Conservation (phyloP, 1,140 invertebrate species). For the Drosophila santomea region DNA sequence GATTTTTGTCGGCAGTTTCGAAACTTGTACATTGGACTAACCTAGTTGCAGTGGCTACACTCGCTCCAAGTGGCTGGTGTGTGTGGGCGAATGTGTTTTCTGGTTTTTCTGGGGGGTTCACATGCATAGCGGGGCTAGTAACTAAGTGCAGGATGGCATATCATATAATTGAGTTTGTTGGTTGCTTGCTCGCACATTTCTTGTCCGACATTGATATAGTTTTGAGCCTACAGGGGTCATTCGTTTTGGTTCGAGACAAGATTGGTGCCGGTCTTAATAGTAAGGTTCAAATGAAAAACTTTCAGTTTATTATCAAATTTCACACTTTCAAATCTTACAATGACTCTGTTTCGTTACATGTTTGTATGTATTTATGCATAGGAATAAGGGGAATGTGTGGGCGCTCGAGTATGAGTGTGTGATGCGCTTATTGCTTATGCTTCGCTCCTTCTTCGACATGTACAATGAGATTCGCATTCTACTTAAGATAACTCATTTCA, state of each 20-base stretch:
- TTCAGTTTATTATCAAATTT: conserved; percentile 75
- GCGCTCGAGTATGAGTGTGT: conserved; percentile 39
- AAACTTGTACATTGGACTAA: conserved; percentile 24
- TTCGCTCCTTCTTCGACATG: conserved; percentile 45
- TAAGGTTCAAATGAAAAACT: conserved; percentile 71
- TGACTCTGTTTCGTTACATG: conserved; percentile 63
- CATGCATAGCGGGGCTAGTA: conserved; percentile 72
- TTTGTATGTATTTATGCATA: conserved; percentile 31
- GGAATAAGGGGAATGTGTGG: conserved; percentile 28
- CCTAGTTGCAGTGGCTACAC: conserved; percentile 40
- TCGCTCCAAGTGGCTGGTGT: conserved; percentile 18
- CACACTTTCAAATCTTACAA: conserved; percentile 66
- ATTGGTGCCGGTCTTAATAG: conserved; percentile 50
- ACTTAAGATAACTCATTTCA: conserved; percentile 64
- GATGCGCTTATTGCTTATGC: conserved; percentile 44
- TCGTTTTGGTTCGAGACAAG: conserved; percentile 37
- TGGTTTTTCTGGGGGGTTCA: conserved; percentile 24
- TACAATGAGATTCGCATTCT: conserved; percentile 73
- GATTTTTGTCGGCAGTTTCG: conserved; percentile 49
- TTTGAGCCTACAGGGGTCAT: conserved; percentile 51
- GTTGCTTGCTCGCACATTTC: conserved; percentile 12
- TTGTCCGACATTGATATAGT: conserved; percentile 52
- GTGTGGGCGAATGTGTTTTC: conserved; percentile 14
- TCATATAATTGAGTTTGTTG: conserved; percentile 30
- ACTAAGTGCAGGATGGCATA: conserved; percentile 64